Base-by-base conservation (phyloP, 64 coral and sea anemone genomes). In the Montipora cactus region DNA sequence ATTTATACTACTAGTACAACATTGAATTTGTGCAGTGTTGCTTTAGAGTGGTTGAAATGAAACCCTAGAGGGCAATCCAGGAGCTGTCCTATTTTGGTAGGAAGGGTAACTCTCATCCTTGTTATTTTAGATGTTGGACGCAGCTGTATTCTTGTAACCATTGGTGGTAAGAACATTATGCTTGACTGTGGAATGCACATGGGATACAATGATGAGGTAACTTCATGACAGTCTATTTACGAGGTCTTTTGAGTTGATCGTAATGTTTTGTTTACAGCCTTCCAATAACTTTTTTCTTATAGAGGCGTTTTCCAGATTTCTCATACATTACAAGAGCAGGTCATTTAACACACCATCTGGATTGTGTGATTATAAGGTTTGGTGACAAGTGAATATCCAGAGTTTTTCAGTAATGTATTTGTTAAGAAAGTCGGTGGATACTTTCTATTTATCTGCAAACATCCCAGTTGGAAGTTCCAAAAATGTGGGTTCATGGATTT, bases 151-250 rank as follows among this genome's bases (percentile, higher is more conserved):
- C 72, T 99, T 81, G 98, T 99, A 28, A 96, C 94, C 2, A 89
- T 99, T 81, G 98, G 98, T 46, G 98, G 98, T 15, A 96, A 96
- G 49, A 96, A 99, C 67, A 94, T 99, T 19, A 99, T 99, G 98
- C 79, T 99, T 50, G 98, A 99, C 49, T 99, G 98, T 96, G 98
- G 98, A 74, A 99, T 99, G 98, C 98, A 99, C 67, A 99, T 99
- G 98, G 98, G 98, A 37, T 99, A 99, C 18, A 99, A 99, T 99
- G 98, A 99, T 55, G 98, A 99, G 80, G 98, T 99, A 84, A 19
- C 19, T 80, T 16, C 9, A 48, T 49, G 15, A 16, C 11, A 49
- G 5, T 67, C 46, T 58, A 37, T 37, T 37, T 37, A 37, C 37
- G 37, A 37, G 37, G 37, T 37, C 37, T 37, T 37, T 37, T 37